Evolutionary conservation across 2,888 invertebrate genomes (phyloP), one percentile per base, ranked within the genome.

Genomic region (Aleiodes leptofemur): DNA sequence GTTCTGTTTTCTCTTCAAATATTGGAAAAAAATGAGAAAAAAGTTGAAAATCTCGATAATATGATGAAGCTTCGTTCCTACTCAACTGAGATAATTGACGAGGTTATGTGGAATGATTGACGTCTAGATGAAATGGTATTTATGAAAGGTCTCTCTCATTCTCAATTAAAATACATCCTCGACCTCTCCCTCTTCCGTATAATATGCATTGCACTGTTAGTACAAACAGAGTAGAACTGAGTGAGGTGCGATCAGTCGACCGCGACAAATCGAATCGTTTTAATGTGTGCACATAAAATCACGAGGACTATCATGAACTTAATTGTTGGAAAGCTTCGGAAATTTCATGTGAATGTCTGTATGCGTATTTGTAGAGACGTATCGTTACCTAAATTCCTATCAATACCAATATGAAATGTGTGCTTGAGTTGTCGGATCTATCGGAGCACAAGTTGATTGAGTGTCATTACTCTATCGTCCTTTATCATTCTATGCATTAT

Each of bases 261-360:
- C 56, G 29, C 29, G 56, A 56, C 56, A 56, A 56, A 56, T 56
- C 16, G 56, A 16, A 56, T 56, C 56, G 56, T 56, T 56, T 56
- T 29, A 43, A 56, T 56, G 56, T 56, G 23, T 56, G 29, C 23
- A 56, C 29, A 56, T 56, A 56, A 56, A 56, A 16, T 29, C 23
- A 29, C 29, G 23, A 16, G 43, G 43, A 11, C 16, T 56, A 29
- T 16, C 9, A 56, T 56, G 56, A 7, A 56, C 56, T 56, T 56
- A 29, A 43, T 43, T 11, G 56, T 16, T 16, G 23, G 29, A 56
- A 56, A 56, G 43, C 43, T 43, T 43, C 3, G 43, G 9, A 43
- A 43, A 43, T 43, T 43, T 11, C 8, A 43, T 7, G 38, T 38
- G 3, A 7, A 3, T 56, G 29, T 9, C 8, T 56, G 13, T 56